phyloP scores from a whole-genome alignment of 2,113 vertebrate species.

The Romanogobio albipinnatus region DNA sequence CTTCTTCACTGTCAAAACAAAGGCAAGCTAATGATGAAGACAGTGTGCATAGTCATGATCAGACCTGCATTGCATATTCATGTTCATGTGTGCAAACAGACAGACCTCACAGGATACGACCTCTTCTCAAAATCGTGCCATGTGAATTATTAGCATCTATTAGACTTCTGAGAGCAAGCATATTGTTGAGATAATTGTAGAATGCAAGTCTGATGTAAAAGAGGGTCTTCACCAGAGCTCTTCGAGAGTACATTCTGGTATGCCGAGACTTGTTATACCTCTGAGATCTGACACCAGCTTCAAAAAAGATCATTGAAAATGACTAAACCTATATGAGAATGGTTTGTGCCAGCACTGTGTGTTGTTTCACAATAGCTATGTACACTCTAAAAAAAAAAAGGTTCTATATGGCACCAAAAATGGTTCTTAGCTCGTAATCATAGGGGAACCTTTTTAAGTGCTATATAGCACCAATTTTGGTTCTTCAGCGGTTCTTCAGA shows the following conservation, averaged over 20 bases:
- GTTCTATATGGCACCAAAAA: too few relatives aligned
- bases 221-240: slow-evolving; percentile 30
- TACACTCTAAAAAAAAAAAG: too few relatives aligned
- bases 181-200: slow-evolving; percentile 40
- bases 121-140: neutral
- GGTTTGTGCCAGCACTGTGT: slow-evolving; percentile 20
- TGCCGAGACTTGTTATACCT: neutral
- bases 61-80: slow-evolving; percentile 15
- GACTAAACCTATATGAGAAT: slow-evolving; percentile 13
- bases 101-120: neutral
- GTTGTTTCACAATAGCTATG: slow-evolving; percentile 23
- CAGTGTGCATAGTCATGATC: slow-evolving; percentile 15
- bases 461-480: too few relatives aligned
- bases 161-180: neutral
- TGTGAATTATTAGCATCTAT: neutral
- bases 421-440: too few relatives aligned
- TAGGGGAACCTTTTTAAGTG: too few relatives aligned
- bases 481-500: too few relatives aligned
- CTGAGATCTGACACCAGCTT: slow-evolving; percentile 52
- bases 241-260: slow-evolving; percentile 40
- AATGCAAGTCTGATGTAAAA: slow-evolving; percentile 19
- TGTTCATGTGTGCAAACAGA: neutral
- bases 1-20: neutral
- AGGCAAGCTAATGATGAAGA: neutral
- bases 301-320: slow-evolving; percentile 47